Conservation (phyloP, 2,888 invertebrate genomes). For the Euspilapteryx auroguttella region DNA sequence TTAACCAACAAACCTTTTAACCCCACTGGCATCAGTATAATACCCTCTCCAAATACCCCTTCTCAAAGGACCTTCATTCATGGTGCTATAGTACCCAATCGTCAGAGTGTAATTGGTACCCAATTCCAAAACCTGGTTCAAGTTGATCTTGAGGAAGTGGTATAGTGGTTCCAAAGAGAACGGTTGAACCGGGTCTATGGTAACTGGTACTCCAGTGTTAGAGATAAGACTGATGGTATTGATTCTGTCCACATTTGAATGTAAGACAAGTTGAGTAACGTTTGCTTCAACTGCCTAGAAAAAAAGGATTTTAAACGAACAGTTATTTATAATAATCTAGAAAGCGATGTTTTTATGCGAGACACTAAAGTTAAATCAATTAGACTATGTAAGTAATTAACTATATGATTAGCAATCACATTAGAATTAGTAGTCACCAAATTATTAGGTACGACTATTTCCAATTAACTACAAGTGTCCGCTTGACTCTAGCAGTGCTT, state of each 20-base stretch:
- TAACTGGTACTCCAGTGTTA: conserved; percentile 11
- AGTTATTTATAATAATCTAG: no score
- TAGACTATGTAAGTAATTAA: no score
- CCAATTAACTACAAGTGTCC: no score
- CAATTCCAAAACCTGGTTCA: conserved; percentile 17
- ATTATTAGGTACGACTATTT: no score
- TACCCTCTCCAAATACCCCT: conserved; percentile 48
- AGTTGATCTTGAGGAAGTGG: conserved; percentile 38
- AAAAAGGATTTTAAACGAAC: no score
- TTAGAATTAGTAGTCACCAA: no score
- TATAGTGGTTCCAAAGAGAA: conserved; percentile 26
- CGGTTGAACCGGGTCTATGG: conserved; percentile 11
- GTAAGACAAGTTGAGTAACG: conserved; percentile 41
- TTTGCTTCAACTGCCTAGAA: conserved; percentile 25
- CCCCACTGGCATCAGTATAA: conserved; percentile 28
- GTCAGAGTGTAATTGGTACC: conserved; percentile 32
- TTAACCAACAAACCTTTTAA: conserved; percentile 30
- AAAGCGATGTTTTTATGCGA: no score
- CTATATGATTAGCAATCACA: no score
- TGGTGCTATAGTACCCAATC: conserved; percentile 44
- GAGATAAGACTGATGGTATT: conserved; percentile 14
- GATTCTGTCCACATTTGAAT: conserved; percentile 43
- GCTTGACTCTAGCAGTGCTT: no score
- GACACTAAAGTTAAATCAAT: no score
- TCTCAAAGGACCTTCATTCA: conserved; percentile 53